Evolutionary conservation across 2,113 vertebrate genomes (phyloP).

Genomic region (Elachura formosa): DNA sequence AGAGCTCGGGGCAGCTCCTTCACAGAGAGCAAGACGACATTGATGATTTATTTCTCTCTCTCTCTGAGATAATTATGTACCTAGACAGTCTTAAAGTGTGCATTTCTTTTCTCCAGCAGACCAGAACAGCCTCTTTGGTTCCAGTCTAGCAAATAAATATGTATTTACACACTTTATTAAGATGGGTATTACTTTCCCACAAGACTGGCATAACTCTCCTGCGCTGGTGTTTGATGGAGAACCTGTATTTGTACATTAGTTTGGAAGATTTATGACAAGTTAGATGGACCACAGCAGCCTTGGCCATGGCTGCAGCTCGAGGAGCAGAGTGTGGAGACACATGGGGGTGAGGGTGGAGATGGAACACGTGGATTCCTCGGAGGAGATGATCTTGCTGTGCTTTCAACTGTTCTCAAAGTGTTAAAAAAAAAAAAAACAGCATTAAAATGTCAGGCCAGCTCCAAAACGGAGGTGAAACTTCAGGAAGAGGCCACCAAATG

Average conservation of each 20-base stretch:
- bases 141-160: conserved; percentile 56
- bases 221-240: not conserved
- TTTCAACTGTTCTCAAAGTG: not conserved
- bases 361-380: not conserved
- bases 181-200: conserved; percentile 31
- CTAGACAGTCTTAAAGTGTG: conserved; percentile 38
- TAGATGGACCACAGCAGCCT: not conserved
- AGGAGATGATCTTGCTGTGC: not conserved
- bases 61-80: conserved; percentile 52
- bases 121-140: conserved; percentile 43
- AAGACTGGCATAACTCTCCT: conserved; percentile 30
- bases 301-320: accelerated
- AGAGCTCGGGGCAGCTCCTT: not conserved
- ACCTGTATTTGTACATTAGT: not conserved
- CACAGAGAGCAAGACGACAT: not conserved
- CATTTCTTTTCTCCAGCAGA: conserved; percentile 23
- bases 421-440: not conserved
- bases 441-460: not conserved
- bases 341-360: not conserved
- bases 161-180: conserved; percentile 62
- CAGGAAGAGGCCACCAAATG: not conserved
- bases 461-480: not conserved
- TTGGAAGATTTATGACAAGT: not conserved
- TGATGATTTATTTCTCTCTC: conserved; percentile 36
- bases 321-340: not conserved